These are phyloP conservation scores for Agrotis puta DNA, from an alignment of 2,888 invertebrate species.

Conservation along the genomic window DNA sequence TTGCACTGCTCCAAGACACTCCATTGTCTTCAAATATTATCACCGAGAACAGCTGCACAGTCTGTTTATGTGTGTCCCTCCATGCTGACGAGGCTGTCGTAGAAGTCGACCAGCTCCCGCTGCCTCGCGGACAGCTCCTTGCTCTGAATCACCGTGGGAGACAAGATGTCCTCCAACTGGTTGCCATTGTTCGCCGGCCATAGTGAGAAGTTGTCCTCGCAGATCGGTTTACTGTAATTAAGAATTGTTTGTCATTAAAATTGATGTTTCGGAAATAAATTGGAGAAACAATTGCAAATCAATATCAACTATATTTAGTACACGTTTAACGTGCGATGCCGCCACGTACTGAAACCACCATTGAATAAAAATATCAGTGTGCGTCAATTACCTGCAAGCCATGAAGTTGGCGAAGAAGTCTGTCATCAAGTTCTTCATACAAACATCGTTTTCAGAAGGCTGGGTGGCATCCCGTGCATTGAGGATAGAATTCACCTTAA, in stretches of 20 bases:
- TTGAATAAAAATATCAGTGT: no score
- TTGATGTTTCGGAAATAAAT: neutral
- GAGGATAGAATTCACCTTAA: conserved; percentile 78
- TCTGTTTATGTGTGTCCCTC: conserved; percentile 27
- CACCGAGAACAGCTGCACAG: conserved; percentile 1
- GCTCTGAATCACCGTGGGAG: conserved; percentile 60
- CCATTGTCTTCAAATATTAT: conserved; percentile 18
- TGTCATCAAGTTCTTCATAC: conserved; percentile 79
- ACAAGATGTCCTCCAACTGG: conserved; percentile 73
- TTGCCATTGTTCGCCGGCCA: conserved; percentile 73
- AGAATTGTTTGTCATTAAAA: neutral
- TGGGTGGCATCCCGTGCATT: conserved; percentile 57
- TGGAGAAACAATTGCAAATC: neutral
- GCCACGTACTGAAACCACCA: neutral
- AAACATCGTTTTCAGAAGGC: conserved; percentile 65
- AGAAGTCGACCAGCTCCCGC: conserved; percentile 73
- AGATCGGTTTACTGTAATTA: conserved; percentile 77
- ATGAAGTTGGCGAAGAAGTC: conserved; percentile 78
- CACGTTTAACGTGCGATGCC: no score
- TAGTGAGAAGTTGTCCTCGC: conserved; percentile 49
- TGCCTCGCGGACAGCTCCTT: conserved; percentile 66
- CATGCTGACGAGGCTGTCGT: conserved; percentile 65
- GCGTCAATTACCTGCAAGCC: conserved; percentile 75
- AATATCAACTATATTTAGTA: no score
- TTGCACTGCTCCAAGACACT: conserved; percentile 16